Base-by-base conservation (phyloP, 2,888 invertebrate genomes). In the Ophraella communa region DNA sequence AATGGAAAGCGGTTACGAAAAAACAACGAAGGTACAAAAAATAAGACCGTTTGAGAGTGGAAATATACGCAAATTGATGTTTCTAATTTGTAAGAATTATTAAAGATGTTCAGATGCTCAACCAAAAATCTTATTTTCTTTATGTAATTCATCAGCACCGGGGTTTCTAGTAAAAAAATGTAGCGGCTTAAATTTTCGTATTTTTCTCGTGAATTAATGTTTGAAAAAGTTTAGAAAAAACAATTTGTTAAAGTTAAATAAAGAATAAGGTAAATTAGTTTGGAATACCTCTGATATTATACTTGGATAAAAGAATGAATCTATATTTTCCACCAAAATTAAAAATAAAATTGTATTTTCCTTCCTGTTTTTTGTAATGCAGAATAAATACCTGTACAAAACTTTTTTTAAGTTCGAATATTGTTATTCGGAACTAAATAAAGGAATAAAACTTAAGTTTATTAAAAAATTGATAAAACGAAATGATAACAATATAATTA, bases 11-110 rank as follows among this genome's bases (percentile, higher is more conserved):
- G 5, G 4, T 14, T 39, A 4, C 5, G 5, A 3, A n/a, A 39
- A 4, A 39, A 39, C 14, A 39, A 1, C n/a, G 35, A 14, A 17
- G 35, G 35, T 39, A 4, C 2, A 39, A 18, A 45, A 45, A 45
- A 45, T 45, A 20, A 11, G 23, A 5, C 21, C 21, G 10, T 45
- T 45, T 45, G 1, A 45, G 14, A 20, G 21, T 20, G 11, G 23
- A 21, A 23, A 23, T 45, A 21, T 23, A 23, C 20, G 45, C 11
- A n/a, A 45, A 45, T 45, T 45, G 45, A 45, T 45, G 21, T 20
- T 21, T 23, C 45, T 45, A 45, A 45, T 45, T 45, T 45, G 20
- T 45, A 21, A 45, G 45, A 45, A 45, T 45, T 45, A 45, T 45
- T 45, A 23, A 7, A 45, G 45, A 20, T 45, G 45, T 23, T 20